Conservation (phyloP, 37 sponge, comb jelly and placozoan species). For the Axinella damicornis region DNA sequence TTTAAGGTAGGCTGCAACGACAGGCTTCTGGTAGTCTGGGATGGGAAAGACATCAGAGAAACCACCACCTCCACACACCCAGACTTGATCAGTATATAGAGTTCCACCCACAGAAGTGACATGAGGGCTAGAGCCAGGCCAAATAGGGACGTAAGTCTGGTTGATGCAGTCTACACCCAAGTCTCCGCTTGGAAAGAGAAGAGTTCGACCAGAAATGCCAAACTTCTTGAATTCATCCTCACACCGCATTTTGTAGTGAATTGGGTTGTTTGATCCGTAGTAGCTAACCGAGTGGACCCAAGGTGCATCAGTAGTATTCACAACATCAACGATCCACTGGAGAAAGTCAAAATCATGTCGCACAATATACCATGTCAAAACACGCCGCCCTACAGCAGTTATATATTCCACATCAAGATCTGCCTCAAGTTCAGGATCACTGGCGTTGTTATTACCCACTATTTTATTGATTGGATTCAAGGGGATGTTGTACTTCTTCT, state of each 20-base stretch:
- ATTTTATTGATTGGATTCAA: slow-evolving; percentile 56
- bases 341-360: slow-evolving; percentile 85
- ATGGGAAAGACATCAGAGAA: slow-evolving; percentile 83
- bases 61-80: slow-evolving; percentile 84
- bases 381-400: slow-evolving; percentile 63
- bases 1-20: slow-evolving; percentile 77
- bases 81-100: slow-evolving; percentile 19
- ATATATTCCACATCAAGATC: slow-evolving; percentile 95
- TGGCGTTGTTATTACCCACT: slow-evolving; percentile 60
- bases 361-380: slow-evolving; percentile 82
- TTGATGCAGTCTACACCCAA: slow-evolving; percentile 61
- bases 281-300: slow-evolving; percentile 93
- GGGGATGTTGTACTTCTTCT: slow-evolving; percentile 66
- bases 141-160: slow-evolving; percentile 57
- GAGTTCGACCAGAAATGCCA: slow-evolving; percentile 83
- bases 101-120: slow-evolving; percentile 94
- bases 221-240: slow-evolving; percentile 93
- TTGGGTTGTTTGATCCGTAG: slow-evolving; percentile 72
- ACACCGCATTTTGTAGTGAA: slow-evolving; percentile 63
- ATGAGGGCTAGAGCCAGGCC: slow-evolving; percentile 87
- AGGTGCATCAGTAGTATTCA: slow-evolving; percentile 79
- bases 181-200: slow-evolving; percentile 91
- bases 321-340: slow-evolving; percentile 77
- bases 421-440: slow-evolving; percentile 82
- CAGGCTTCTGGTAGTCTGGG: slow-evolving; percentile 86